These are phyloP conservation scores for Semotilus atromaculatus DNA, from an alignment of 2,797 vertebrate genomes.

Conservation along the genomic window DNA sequence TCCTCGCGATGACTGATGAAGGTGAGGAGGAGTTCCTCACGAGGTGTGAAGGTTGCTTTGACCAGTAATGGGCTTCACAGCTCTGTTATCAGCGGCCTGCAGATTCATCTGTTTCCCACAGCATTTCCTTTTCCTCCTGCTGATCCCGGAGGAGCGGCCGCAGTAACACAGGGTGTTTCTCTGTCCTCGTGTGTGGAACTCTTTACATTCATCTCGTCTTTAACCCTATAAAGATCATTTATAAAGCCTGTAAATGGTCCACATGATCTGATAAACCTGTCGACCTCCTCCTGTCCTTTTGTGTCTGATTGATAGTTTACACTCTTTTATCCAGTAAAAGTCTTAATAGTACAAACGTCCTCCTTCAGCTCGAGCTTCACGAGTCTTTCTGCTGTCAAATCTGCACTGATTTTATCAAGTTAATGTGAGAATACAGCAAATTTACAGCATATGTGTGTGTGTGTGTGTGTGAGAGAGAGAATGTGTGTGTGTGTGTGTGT, in stretches of 20 bases:
- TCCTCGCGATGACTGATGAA: not conserved
- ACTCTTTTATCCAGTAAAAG: not conserved
- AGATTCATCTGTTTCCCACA: constrained; percentile 91
- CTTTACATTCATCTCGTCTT: not conserved
- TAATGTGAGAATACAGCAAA: too few relatives aligned
- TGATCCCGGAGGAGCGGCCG: constrained; percentile 78
- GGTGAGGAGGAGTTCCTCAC: constrained; percentile 62
- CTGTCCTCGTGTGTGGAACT: constrained; percentile 42
- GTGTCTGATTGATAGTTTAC: not conserved
- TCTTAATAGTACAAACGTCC: not conserved
- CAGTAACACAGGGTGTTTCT: constrained; percentile 66
- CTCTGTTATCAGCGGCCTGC: constrained; percentile 85
- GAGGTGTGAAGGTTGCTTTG: constrained; percentile 84
- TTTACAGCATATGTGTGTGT: too few relatives aligned
- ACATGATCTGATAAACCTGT: not conserved
- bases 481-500: too few relatives aligned
- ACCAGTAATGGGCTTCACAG: constrained; percentile 82
- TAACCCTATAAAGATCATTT: not conserved
- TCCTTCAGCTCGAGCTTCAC: not conserved
- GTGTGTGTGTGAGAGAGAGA: too few relatives aligned
- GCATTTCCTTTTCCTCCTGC: constrained; percentile 88
- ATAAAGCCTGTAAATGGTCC: not conserved
- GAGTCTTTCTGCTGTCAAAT: not conserved
- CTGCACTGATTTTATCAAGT: not conserved
- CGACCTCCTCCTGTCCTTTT: not conserved